Base-by-base conservation (phyloP, 2,113 vertebrate species). In the Gymnarchus niloticus region DNA sequence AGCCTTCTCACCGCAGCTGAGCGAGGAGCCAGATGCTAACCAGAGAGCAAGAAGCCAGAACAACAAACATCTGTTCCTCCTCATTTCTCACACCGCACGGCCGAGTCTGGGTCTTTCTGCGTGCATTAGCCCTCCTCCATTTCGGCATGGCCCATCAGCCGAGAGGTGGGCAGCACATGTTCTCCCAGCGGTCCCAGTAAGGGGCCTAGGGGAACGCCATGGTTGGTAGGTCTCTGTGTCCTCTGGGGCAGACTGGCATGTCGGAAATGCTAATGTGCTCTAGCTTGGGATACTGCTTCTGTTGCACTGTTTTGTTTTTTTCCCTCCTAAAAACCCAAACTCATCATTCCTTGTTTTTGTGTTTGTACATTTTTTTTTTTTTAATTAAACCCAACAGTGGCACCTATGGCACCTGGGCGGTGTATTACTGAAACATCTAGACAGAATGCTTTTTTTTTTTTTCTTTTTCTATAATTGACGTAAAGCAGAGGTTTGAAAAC, bases 291-390 rank as follows among this genome's bases (percentile, higher is more conserved):
- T n/a, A n/a, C n/a, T n/a, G n/a, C n/a, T n/a, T n/a, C n/a, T n/a
- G n/a, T n/a, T n/a, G n/a, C n/a, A n/a, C n/a, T n/a, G n/a, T n/a
- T n/a, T n/a, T n/a, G n/a, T n/a, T n/a, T n/a, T n/a, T n/a, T 19
- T 69, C 41, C 65, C 65, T 37, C 12, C 10, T 28, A 73, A 41
- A 19, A 41, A 25, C 14, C 12, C 33, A 73, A 41, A 33, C 37
- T 28, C 28, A 37, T 69, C 61, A 37, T 37, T 69, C 61, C 3
- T 69, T 69, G n/a, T 69, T 25, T 69, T 69, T 69, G n/a, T 69
- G 61, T 69, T 69, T 69, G 28, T 69, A 69, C 61, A 33, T 69
- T 69, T 69, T 69, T 17, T 69, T 69, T 69, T 69, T 69, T 17
- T 4, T 12, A 33, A 69, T 69, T 69, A 69, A 69, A 69, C 28